These are phyloP conservation scores for Drosophila parthenogenetica DNA, from an alignment of 2,888 invertebrate genomes.

Conservation along the genomic window DNA sequence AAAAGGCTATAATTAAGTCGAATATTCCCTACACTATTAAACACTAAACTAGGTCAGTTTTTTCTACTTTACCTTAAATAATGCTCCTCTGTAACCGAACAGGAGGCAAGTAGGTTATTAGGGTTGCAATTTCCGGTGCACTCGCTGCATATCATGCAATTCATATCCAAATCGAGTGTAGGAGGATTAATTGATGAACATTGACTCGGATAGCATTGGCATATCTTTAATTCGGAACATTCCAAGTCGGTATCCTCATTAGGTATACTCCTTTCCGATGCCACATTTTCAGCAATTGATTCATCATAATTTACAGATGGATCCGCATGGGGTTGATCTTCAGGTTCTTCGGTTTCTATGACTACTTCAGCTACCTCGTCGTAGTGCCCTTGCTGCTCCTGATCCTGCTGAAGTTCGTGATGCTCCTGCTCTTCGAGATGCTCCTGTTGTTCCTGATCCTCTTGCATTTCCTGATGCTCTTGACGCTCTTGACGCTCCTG, in stretches of 20 bases:
- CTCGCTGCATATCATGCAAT: slow-evolving; percentile 19
- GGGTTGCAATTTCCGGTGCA: not conserved
- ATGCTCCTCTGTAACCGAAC: slow-evolving; percentile 65
- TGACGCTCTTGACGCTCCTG: no score
- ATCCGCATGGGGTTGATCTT: not conserved
- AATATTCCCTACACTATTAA: no score
- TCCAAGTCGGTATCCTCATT: not conserved
- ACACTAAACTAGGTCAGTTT: no score
- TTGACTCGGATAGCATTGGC: slow-evolving; percentile 28
- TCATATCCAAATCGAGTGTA: no score
- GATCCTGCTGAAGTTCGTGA: not conserved
- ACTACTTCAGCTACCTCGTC: not conserved
- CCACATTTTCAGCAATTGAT: not conserved
- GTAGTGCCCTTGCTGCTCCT: not conserved
- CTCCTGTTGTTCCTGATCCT: not conserved
- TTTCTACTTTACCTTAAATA: slow-evolving; percentile 47
- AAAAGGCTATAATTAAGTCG: no score
- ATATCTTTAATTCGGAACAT: slow-evolving; percentile 5
- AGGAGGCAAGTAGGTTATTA: slow-evolving; percentile 29
- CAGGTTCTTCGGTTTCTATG: no score
- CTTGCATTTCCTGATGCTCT: not conserved
- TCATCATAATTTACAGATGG: not conserved
- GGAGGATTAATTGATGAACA: slow-evolving; percentile 23
- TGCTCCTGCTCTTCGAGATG: not conserved
- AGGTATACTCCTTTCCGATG: not conserved